Base-by-base conservation (phyloP, 2,113 vertebrate genomes). In the Ardeotis arabs region DNA sequence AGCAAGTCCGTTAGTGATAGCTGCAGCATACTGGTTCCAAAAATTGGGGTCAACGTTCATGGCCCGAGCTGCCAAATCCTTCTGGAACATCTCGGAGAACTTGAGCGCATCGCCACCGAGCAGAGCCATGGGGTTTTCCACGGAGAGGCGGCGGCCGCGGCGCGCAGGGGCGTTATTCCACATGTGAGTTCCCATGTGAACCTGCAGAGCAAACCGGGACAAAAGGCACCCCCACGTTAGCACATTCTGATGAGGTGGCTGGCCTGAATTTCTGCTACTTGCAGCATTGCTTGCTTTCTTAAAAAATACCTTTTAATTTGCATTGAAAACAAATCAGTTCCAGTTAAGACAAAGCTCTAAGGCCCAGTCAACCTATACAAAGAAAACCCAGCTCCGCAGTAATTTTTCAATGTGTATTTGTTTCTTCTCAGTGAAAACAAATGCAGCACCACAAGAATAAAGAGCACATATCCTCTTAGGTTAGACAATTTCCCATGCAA, bases 101-200 rank as follows among this genome's bases (percentile, higher is more conserved):
- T 99, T 99, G 95, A 99, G 98, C 22, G 99, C 99, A 2, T 99
- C 99, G 0, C 99, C 99, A 4, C 99, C 99, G 0, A 99, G 98
- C 97, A 99, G 97, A 63, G 99, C 99, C 99, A 99, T 99, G 81
- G 99, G 99, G 96, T 99, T 99, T 96, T 99, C 99, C 92, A 99
- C 99, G 0, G 99, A 99, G 45, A 99, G 98, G 39, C 99, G 99
- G 50, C 99, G 99, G 82, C 99, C 99, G 2, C 99, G 98, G n/a
- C 99, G 98, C 13, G 99, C 99, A 0, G 99, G 99, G 41, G 99
- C 99, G 0, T 99, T 99, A 98, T 99, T 99, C 99, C 99, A 99
- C 99, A 99, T 99, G 97, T 99, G 99, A 19, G 99, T 99, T 84
- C 99, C 99, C 99, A 99, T 99, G 97, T 99, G 99, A 93, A 99